phyloP scores from a whole-genome alignment of 30 jellyfish, hydroid and myxozoan species.

The Cassiopea xamachana region DNA sequence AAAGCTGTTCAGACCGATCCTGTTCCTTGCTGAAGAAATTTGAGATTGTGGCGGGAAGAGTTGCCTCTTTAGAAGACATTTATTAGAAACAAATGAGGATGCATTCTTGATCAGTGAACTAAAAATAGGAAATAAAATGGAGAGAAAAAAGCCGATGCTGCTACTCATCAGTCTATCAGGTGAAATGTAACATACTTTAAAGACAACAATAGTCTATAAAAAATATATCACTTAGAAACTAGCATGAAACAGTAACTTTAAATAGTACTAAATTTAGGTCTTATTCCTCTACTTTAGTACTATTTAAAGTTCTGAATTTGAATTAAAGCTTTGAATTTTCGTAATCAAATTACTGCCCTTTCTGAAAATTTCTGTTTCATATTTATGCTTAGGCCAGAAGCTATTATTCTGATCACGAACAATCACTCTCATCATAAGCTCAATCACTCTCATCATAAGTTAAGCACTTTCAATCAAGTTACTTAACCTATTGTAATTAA shows the following conservation, averaged over 20 bases:
- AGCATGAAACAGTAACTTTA: neutral
- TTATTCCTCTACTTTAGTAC: too few species aligned
- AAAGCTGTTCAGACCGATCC: neutral
- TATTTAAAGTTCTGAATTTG: too few species aligned
- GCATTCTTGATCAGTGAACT: neutral
- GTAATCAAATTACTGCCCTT: too few species aligned
- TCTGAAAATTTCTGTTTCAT: too few species aligned
- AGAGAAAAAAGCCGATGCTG: neutral
- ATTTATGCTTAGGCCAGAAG: too few species aligned
- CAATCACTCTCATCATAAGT: too few species aligned
- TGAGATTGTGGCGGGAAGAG: neutral
- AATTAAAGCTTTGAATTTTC: too few species aligned
- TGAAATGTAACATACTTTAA: neutral
- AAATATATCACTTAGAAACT: neutral
- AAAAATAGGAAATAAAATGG: neutral
- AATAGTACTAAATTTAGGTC: neutral
- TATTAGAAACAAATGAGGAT: neutral
- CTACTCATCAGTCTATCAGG: slow-evolving; percentile 15
- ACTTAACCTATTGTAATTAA: too few species aligned
- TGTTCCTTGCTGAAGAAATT: neutral
- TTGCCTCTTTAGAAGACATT: neutral
- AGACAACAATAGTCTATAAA: neutral
- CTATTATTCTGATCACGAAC: too few species aligned
- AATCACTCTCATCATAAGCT: too few species aligned
- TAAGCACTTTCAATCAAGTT: too few species aligned